These are phyloP conservation scores for Sprattus sprattus DNA, from an alignment of 2,113 vertebrate species.

Conservation along the genomic window DNA sequence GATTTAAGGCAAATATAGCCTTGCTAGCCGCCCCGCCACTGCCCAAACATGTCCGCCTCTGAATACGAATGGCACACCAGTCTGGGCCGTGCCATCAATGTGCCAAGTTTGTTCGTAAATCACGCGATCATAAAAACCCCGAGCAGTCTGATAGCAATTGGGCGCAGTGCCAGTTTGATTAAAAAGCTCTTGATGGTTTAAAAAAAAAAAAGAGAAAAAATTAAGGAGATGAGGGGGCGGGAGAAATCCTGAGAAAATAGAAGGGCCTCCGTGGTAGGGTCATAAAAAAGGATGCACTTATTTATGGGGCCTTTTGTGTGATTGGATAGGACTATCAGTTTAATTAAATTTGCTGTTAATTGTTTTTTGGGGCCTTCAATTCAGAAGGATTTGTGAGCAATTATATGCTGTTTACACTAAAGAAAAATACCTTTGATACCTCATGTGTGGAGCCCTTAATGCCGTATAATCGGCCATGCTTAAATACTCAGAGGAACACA, in stretches of 20 bases:
- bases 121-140: constrained; percentile 36
- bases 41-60: not conserved
- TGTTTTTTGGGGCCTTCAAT: constrained; percentile 29
- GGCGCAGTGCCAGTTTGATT: constrained; percentile 37
- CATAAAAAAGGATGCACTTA: constrained; percentile 9
- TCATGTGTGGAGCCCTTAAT: constrained; percentile 6
- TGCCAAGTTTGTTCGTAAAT: constrained; percentile 39
- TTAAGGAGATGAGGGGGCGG: constrained; percentile 17
- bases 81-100: constrained; percentile 37
- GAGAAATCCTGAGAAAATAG: constrained; percentile 3
- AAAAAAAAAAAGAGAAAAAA: not conserved
- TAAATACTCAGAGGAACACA: not conserved
- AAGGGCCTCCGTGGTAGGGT: constrained; percentile 20
- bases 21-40: not conserved
- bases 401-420: constrained; percentile 30
- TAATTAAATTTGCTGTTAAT: constrained; percentile 41
- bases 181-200: constrained; percentile 31
- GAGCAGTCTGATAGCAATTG: constrained; percentile 32
- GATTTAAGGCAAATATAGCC: constrained; percentile 6
- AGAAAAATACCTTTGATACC: constrained; percentile 21
- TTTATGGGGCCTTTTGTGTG: constrained; percentile 35
- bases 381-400: constrained; percentile 12
- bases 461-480: not conserved
- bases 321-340: constrained; percentile 26
- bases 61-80: constrained; percentile 26